Evolutionary conservation across 2,888 invertebrate genomes (phyloP), one percentile per base, ranked within the genome.

Genomic region (Tetragonisca angustula): DNA sequence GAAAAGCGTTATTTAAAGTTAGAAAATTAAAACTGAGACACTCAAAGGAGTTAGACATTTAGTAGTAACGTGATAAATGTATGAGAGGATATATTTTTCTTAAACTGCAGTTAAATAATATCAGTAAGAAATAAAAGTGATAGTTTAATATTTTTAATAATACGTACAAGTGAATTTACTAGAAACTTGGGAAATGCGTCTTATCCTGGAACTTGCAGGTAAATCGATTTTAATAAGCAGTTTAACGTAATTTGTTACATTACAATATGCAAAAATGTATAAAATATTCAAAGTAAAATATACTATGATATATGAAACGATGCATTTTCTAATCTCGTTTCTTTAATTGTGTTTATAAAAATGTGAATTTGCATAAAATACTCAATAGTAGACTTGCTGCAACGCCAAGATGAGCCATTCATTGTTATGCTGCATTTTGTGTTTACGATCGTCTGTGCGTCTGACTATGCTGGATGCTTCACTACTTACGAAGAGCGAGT

Each of bases 401-500:
- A 56, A 56, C 2, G n/a, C n/a, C 2, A 4, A 64, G 54, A 21
- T 76, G 54, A 62, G 67, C 21, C 27, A 72, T 56, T 54, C 21
- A 32, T 43, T 43, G 15, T 67, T n/a, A 56, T 49, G 21, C n/a
- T 17, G 36, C 24, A 52, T n/a, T 17, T n/a, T 27, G 19, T 61
- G 24, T 32, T 70, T 61, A 62, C 36, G 52, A 77, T 64, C 65
- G 69, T 84, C 68, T 70, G 24, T 24, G 32, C 3, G 84, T 77
- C 83, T 74, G 85, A 79, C 79, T 67, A 83, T 67, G 62, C 59
- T 36, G 52, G 9, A 49, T 71, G 50, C n/a, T 85, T 69, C 65
- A 76, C 79, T 86, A 77, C 83, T 83, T 68, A 71, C 62, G 17
- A 59, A 43, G 50, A 24, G 43, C 68, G 27, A 19, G n/a, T 54